phyloP scores from a whole-genome alignment of 2,797 vertebrate genomes.

The Luscinia luscinia region DNA sequence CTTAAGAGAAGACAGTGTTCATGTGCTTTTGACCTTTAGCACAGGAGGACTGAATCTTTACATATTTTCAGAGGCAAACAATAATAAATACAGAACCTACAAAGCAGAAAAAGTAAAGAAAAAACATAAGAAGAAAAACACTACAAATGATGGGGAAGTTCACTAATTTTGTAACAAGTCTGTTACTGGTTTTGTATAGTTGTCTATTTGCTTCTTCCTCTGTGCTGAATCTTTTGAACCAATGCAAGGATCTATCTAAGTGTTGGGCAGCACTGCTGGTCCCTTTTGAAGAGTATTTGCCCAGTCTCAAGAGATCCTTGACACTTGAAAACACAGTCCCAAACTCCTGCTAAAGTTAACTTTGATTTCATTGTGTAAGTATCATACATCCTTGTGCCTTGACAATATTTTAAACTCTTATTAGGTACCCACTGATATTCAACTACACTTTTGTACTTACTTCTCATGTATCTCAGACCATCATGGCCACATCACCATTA shows the following conservation, averaged over 20 bases:
- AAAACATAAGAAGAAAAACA: not conserved
- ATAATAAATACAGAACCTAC: not conserved
- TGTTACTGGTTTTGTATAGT: not conserved
- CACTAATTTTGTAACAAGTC: not conserved
- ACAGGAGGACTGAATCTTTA: not conserved
- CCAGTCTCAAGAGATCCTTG: not conserved
- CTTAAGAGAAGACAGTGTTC: not conserved
- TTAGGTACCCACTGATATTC: not conserved
- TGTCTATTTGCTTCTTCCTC: not conserved
- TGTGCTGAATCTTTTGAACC: not conserved
- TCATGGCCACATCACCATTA: not conserved
- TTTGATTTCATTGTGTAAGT: not conserved
- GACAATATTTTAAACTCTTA: not conserved
- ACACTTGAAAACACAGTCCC: not conserved
- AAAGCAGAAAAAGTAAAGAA: not conserved
- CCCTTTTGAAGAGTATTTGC: not conserved
- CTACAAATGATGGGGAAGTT: not conserved
- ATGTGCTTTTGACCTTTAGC: not conserved
- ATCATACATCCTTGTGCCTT: not conserved
- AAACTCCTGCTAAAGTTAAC: not conserved
- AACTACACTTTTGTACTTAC: not conserved
- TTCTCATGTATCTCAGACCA: not conserved
- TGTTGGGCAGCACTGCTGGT: not conserved
- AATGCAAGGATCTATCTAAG: not conserved
- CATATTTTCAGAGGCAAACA: not conserved